These are phyloP conservation scores for Colinus virginianus DNA, from an alignment of 2,113 vertebrate genomes.

Conservation along the genomic window DNA sequence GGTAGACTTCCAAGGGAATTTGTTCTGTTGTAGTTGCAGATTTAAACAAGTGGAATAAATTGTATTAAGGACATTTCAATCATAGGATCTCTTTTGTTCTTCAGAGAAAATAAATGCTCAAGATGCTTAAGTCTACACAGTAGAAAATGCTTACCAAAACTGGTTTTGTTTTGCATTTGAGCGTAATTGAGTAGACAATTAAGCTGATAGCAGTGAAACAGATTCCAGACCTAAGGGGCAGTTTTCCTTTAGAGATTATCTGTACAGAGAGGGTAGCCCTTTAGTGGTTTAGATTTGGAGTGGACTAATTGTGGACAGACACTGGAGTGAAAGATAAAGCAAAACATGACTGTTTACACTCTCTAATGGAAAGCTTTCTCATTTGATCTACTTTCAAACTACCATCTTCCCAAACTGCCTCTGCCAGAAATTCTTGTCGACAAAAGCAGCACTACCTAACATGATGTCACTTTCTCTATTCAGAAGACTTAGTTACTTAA, in stretches of 20 bases:
- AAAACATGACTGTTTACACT: neutral
- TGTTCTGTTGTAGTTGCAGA: neutral
- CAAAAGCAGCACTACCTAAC: neutral
- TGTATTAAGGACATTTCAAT: neutral
- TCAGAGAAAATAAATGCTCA: neutral
- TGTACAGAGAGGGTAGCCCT: neutral
- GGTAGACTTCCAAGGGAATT: neutral
- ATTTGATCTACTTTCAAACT: neutral
- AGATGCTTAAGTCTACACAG: neutral
- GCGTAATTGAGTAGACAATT: neutral
- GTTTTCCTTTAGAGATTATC: neutral
- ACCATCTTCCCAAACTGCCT: neutral
- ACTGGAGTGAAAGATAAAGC: neutral
- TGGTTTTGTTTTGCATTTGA: neutral
- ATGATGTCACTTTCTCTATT: conserved; percentile 1
- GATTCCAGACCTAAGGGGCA: neutral
- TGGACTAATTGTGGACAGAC: neutral
- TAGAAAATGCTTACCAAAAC: neutral
- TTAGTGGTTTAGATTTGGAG: neutral
- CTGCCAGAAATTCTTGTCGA: neutral
- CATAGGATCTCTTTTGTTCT: neutral
- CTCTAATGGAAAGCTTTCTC: neutral
- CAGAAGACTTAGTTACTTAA: neutral
- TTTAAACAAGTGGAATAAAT: neutral
- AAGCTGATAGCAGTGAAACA: neutral